phyloP scores from a whole-genome alignment of 2,797 vertebrate species.

The Antrozous pallidus region DNA sequence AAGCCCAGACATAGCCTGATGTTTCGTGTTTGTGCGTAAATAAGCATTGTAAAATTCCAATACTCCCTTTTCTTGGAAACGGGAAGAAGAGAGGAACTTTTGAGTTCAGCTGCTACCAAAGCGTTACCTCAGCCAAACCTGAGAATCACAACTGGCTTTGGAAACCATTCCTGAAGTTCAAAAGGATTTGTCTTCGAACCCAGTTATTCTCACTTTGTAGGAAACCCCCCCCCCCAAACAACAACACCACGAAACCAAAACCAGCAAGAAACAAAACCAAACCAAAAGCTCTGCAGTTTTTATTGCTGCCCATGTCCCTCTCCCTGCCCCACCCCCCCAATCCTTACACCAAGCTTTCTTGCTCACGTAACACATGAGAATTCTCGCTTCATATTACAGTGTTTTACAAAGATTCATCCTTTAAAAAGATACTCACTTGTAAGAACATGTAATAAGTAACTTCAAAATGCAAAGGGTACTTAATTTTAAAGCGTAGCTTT shows the following conservation, averaged over 20 bases:
- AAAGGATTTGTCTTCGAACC: neutral
- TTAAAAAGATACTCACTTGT: too few species aligned
- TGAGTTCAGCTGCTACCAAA: neutral
- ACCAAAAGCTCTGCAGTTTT: neutral
- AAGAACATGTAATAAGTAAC: too few species aligned
- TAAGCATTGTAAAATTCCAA: neutral
- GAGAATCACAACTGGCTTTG: neutral
- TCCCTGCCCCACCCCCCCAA: too few species aligned
- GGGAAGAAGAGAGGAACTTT: neutral
- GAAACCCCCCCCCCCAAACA: neutral
- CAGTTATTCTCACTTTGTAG: neutral
- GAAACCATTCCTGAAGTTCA: neutral
- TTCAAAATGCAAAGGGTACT: too few species aligned
- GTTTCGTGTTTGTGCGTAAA: neutral
- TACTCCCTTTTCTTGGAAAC: neutral
- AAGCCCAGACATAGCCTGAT: neutral
- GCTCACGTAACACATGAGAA: too few species aligned
- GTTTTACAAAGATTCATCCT: too few species aligned
- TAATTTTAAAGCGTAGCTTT: too few species aligned
- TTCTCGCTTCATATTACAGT: too few species aligned
- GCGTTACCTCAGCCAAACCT: neutral
- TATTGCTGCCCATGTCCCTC: neutral
- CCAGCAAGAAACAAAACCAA: neutral
- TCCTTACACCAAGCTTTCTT: neutral
- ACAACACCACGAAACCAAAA: neutral